Evolutionary conservation across 2,888 invertebrate genomes (phyloP).

Genomic region (Dendrolimus pini): DNA sequence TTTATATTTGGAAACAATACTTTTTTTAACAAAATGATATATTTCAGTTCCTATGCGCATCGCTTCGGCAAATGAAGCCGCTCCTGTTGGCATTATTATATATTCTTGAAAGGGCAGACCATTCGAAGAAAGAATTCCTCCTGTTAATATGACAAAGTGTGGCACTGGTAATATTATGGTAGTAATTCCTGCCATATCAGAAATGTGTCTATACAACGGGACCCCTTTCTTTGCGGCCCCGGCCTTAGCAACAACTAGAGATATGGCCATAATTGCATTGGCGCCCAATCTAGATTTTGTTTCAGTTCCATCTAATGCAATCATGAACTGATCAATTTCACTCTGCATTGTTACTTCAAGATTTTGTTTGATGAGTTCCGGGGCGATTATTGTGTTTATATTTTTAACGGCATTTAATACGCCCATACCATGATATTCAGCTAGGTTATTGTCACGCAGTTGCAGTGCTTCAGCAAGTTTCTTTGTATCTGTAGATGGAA

Average conservation of each 20-base stretch:
- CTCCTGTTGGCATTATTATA: conserved; percentile 95
- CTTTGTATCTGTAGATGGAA: conserved; percentile 96
- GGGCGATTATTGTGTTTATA: conserved; percentile 88
- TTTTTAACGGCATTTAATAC: conserved; percentile 93
- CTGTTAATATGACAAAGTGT: conserved; percentile 98
- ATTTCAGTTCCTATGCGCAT: conserved; percentile 98
- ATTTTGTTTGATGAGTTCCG: conserved; percentile 86
- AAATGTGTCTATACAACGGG: conserved; percentile 93
- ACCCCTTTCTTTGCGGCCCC: conserved; percentile 96
- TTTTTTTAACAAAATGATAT: conserved; percentile 94
- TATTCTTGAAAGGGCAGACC: conserved; percentile 97
- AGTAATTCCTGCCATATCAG: conserved; percentile 93
- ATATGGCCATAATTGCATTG: conserved; percentile 97
- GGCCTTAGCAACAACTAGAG: conserved; percentile 96
- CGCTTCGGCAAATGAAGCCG: conserved; percentile 92
- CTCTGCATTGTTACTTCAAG: conserved; percentile 93
- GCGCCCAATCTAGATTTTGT: conserved; percentile 96
- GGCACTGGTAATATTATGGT: conserved; percentile 96
- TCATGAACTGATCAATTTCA: conserved; percentile 90
- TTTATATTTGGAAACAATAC: conserved; percentile 92
- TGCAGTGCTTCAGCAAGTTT: conserved; percentile 97
- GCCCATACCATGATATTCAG: conserved; percentile 93
- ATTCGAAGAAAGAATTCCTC: conserved; percentile 97
- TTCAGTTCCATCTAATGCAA: conserved; percentile 95
- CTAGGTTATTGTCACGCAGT: conserved; percentile 91